Conservation (phyloP, 2,888 invertebrate species). For the Stictocephala bisonia region DNA sequence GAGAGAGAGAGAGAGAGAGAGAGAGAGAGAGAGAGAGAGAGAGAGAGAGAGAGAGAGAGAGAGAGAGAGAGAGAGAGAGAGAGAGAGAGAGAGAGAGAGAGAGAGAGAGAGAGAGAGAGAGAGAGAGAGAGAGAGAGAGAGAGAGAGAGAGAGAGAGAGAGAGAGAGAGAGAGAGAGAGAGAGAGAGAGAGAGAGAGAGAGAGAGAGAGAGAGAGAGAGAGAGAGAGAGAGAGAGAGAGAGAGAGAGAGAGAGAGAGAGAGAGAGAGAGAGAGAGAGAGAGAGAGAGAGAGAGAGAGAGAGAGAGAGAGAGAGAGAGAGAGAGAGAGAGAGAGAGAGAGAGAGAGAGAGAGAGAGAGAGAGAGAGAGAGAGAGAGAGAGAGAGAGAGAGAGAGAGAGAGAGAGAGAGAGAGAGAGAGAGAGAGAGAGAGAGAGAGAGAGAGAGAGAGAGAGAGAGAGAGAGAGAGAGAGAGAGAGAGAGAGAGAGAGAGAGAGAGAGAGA, state of each 20-base stretch:
- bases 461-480: slow-evolving; percentile 21
- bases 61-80: slow-evolving; percentile 5
- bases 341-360: slow-evolving; percentile 19
- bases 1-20: not conserved
- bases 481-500: slow-evolving; percentile 24
- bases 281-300: not conserved
- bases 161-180: slow-evolving; percentile 5
- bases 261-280: slow-evolving; percentile 16
- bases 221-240: slow-evolving; percentile 24
- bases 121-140: slow-evolving; percentile 24
- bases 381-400: slow-evolving; percentile 16
- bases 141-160: slow-evolving; percentile 24
- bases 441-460: slow-evolving; percentile 21
- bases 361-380: not conserved
- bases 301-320: slow-evolving; percentile 12
- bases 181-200: slow-evolving; percentile 24
- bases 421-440: slow-evolving; percentile 9
- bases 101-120: slow-evolving; percentile 24
- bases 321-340: slow-evolving; percentile 24
- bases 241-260: slow-evolving; percentile 15
- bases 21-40: not conserved
- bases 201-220: slow-evolving; percentile 5
- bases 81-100: not conserved
- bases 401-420: slow-evolving; percentile 12
- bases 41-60: slow-evolving; percentile 1